These are phyloP conservation scores for Neotoxoptera formosana DNA, from an alignment of 1,140 invertebrate genomes.

Conservation along the genomic window DNA sequence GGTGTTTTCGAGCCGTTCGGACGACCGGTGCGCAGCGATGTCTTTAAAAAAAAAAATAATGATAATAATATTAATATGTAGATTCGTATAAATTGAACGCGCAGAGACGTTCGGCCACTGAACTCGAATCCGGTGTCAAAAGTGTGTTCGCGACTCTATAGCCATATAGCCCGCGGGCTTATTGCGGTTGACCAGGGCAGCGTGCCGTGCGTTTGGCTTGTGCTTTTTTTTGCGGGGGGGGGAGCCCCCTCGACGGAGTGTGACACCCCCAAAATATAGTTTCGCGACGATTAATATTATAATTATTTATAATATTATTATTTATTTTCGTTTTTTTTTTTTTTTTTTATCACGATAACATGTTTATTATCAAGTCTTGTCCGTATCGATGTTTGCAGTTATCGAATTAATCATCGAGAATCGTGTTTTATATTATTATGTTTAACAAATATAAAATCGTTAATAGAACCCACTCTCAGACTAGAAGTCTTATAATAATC, in stretches of 20 bases:
- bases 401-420: too few relatives aligned
- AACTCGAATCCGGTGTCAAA: conserved; percentile 44
- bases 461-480: too few relatives aligned
- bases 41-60: conserved; percentile 20
- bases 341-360: neutral
- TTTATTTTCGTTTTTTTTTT: too few relatives aligned
- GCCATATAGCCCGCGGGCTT: neutral
- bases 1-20: neutral
- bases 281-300: neutral
- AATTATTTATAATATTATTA: too few relatives aligned
- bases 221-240: neutral
- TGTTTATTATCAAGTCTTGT: neutral
- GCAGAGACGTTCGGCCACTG: conserved; percentile 41
- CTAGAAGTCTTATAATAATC: too few relatives aligned
- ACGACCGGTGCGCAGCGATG: neutral
- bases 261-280: neutral
- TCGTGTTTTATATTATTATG: too few relatives aligned
- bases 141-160: neutral
- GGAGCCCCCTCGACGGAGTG: neutral
- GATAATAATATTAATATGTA: too few relatives aligned
- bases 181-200: neutral
- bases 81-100: conserved; percentile 22
- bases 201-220: neutral
- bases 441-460: too few relatives aligned
- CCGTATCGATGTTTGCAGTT: neutral